These are phyloP conservation scores for Myrmecobius fasciatus DNA, from an alignment of 2,113 vertebrate species.

Conservation along the genomic window DNA sequence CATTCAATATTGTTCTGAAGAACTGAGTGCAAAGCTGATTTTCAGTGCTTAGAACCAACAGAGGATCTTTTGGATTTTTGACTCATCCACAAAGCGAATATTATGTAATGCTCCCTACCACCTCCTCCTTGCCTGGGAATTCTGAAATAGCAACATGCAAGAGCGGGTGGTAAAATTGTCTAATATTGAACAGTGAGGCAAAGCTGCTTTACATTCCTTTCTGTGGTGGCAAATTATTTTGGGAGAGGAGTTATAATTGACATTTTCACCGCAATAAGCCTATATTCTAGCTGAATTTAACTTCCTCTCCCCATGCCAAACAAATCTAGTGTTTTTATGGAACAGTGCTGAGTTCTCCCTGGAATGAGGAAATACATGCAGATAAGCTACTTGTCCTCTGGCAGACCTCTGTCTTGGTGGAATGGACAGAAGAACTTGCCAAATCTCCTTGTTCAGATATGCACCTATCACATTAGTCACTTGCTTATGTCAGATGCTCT, in stretches of 20 bases:
- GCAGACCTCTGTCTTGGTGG: background rate
- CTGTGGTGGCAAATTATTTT: constrained; percentile 61
- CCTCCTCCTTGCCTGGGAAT: constrained; percentile 28
- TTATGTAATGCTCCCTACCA: constrained; percentile 58
- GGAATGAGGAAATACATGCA: rapidly evolving
- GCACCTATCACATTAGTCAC: background rate
- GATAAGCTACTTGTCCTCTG: background rate
- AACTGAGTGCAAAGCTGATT: background rate
- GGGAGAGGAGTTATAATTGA: constrained; percentile 58
- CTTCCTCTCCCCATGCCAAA: background rate
- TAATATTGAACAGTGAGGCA: constrained; percentile 59
- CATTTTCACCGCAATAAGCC: background rate
- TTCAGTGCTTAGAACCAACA: background rate
- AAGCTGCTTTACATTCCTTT: constrained; percentile 71
- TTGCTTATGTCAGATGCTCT: background rate
- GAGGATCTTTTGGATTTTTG: constrained; percentile 36
- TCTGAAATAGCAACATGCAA: constrained; percentile 53
- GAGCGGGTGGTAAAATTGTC: constrained; percentile 64
- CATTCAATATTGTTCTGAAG: background rate
- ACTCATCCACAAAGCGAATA: background rate
- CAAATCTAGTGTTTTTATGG: background rate
- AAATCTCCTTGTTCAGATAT: background rate
- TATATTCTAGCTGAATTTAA: constrained; percentile 31
- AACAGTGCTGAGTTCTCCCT: background rate
- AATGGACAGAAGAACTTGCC: rapidly evolving